These are phyloP conservation scores for Leptinotarsa undecemlineata DNA, from an alignment of 1,140 invertebrate genomes.

Conservation along the genomic window DNA sequence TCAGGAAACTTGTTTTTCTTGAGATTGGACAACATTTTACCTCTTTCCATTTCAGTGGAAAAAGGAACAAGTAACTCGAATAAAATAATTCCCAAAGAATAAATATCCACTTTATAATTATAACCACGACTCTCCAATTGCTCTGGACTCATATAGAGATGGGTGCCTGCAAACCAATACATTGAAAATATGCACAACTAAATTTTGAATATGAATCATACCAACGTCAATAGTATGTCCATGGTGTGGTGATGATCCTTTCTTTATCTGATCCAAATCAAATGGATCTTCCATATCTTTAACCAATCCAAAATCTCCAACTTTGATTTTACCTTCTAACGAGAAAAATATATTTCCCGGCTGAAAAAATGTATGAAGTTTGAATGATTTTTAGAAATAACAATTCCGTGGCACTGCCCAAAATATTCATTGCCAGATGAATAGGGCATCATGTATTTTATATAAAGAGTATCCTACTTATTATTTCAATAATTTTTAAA, in stretches of 20 bases:
- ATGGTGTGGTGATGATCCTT: slow-evolving; percentile 41
- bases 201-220: slow-evolving; percentile 56
- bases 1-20: slow-evolving; percentile 71
- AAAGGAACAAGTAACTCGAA: slow-evolving; percentile 92
- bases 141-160: slow-evolving; percentile 97
- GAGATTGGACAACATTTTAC: slow-evolving; percentile 65
- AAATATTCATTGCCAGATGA: too few species aligned
- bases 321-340: slow-evolving; percentile 85
- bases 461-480: too few species aligned
- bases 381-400: neutral
- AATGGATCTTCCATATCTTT: slow-evolving; percentile 76
- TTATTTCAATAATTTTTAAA: too few species aligned
- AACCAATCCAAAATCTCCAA: slow-evolving; percentile 96
- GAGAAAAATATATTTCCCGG: slow-evolving; percentile 97
- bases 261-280: slow-evolving; percentile 53
- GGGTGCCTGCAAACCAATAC: slow-evolving; percentile 68
- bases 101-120: slow-evolving; percentile 96
- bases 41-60: slow-evolving; percentile 86
- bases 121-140: slow-evolving; percentile 80
- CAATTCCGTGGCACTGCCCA: too few species aligned
- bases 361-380: slow-evolving; percentile 57
- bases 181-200: slow-evolving; percentile 6
- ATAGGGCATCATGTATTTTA: too few species aligned
- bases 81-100: slow-evolving; percentile 90
- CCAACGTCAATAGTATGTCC: slow-evolving; percentile 64